Base-by-base conservation (phyloP, 2,797 vertebrate genomes). In the Lithobates pipiens region DNA sequence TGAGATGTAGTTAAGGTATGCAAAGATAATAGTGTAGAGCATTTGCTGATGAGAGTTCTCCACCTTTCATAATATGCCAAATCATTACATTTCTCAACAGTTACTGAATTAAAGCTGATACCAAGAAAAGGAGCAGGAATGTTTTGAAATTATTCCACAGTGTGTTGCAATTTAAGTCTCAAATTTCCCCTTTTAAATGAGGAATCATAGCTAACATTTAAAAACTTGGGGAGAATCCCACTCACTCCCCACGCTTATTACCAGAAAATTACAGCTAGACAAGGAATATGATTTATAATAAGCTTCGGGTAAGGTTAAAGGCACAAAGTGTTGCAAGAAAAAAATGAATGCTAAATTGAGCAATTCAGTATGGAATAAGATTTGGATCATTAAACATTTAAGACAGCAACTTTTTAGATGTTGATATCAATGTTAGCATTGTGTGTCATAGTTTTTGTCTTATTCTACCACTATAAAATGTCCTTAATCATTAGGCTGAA, bases 161-260 rank as follows among this genome's bases (percentile, higher is more conserved):
- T 63, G 25, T 63, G 70, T 50, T 85, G 71, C 44, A 61, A 79
- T 63, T 73, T 79, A 27, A 67, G 39, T 57, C 57, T 85, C 57
- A 68, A n/a, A 75, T 85, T 74, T 80, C 83, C 61, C 44, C 57
- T 36, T 80, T 54, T 42, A 85, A 39, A 71, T 80, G n/a, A 74
- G 42, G 36, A 85, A 80, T 68, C 29, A 7, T 42, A 18, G 69
- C 83, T 61, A 85, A 80, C 15, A 79, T 76, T 76, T 69, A 69
- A 83, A 39, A 83, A 76, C 16, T 61, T 44, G 50, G 83, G 54
- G 39, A 16, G 25, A 85, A 65, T 85, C 76, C 69, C 57, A 85
- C 44, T 63, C 69, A n/a, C 69, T 32, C 79, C 8, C 39, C n/a
- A n/a, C 72, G 23, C 25, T 11, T 46, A 50, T 75, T 75, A n/a